Evolutionary conservation across 30 jellyfish, hydroid and myxozoan species (phyloP), one percentile per base, ranked within the genome.

Genomic region (Clytia hemisphaerica): DNA sequence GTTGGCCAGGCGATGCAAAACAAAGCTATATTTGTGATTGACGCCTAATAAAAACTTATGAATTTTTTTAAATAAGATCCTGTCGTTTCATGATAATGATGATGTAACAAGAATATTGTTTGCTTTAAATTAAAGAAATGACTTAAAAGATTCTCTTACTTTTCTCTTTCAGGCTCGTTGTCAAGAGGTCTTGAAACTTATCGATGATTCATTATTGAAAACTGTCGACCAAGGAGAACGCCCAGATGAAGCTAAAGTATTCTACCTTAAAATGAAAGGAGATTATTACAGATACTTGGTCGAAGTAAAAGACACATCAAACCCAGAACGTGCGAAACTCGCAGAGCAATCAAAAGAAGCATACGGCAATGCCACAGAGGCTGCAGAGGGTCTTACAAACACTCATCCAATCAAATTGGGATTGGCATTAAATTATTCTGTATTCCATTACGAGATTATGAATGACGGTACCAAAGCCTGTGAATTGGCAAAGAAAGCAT

Each of bases 391-490:
- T 1, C 54, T 91, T 79, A 70, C 71, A 2, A 53, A 79, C 25
- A 82, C 99, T 47, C 94, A 91, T 61, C 95, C 99, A 16, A 83
- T 91, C 31, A 84, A 93, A 38, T 92, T 91, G 70, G 99, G 99
- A 58, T 80, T 91, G 54, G 95, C 95, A 37, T 82, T 91, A 55
- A 91, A 91, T 62, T 91, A 76, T 79, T 82, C 96, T 7, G 99
- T 91, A 30, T 91, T 82, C 60, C 78, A 76, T 78, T 91, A 91
- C 60, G 99, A 91, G 67, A 91, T 91, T 25, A 54, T 54, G 88
- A 83, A 83, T 70, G 85, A 91, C 61, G 78, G 83, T 27, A 78
- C 35, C 25, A 69, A 71, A 69, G 99, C 99, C 50, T 82, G 99
- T 68, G 92, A 61, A 71, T 76, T 83, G 72, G 99, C 99, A 55